Conservation (phyloP, 2,888 invertebrate species). For the Synanthedon formicaeformis region DNA sequence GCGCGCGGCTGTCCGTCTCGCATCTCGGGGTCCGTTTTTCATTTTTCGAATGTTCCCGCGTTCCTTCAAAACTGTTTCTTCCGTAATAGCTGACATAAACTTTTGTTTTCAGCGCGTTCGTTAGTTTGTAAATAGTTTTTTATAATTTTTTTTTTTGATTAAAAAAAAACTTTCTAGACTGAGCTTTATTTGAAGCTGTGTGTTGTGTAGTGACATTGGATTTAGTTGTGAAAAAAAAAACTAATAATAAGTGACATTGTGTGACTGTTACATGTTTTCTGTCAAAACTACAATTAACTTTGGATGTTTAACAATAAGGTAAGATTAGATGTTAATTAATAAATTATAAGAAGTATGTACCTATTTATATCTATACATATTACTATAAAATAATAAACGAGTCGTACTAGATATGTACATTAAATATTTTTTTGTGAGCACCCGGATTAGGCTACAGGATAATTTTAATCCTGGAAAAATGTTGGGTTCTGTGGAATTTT, state of each 20-base stretch:
- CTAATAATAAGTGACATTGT: slow-evolving; percentile 23
- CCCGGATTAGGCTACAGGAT: no score
- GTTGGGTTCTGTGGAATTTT: no score
- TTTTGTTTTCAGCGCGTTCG: slow-evolving; percentile 29
- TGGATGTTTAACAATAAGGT: slow-evolving; percentile 62
- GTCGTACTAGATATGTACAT: no score
- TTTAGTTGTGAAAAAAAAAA: slow-evolving; percentile 22
- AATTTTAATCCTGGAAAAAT: no score
- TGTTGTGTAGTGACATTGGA: slow-evolving; percentile 23
- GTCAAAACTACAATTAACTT: slow-evolving; percentile 15
- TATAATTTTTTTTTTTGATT: slow-evolving; percentile 21
- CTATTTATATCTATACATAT: background rate
- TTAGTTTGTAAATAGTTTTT: slow-evolving; percentile 23
- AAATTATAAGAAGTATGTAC: background rate
- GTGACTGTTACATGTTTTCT: slow-evolving; percentile 20
- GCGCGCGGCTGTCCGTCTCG: slow-evolving; percentile 43
- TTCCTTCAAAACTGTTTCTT: slow-evolving; percentile 9
- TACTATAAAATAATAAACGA: background rate
- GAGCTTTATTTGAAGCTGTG: slow-evolving; percentile 8
- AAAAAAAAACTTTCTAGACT: slow-evolving; percentile 8
- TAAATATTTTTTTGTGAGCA: no score
- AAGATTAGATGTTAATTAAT: slow-evolving; percentile 17
- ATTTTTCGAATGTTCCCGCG: slow-evolving; percentile 38
- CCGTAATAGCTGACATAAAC: slow-evolving; percentile 17
- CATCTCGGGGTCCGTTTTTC: slow-evolving; percentile 21